Conservation (phyloP, 2,113 vertebrate species). For the Speoplatyrhinus poulsoni region DNA sequence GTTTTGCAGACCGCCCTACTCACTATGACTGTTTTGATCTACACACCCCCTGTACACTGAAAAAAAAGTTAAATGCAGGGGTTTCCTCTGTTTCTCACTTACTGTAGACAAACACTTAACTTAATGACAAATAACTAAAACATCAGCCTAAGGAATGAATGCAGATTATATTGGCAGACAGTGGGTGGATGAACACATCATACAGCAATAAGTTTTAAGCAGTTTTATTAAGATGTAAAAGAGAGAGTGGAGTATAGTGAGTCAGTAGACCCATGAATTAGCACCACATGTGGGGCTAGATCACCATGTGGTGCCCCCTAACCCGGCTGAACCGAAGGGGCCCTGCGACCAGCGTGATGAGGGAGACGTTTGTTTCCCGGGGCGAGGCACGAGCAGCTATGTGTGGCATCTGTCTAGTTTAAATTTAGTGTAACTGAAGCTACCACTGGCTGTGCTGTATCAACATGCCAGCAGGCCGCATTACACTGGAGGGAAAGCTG, state of each 20-base stretch:
- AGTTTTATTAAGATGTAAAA: constrained; percentile 34
- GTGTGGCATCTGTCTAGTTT: constrained; percentile 84
- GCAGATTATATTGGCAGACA: too few relatives aligned
- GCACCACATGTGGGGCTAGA: constrained; percentile 54
- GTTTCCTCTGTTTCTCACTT: too few relatives aligned
- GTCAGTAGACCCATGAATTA: constrained; percentile 35
- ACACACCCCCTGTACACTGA: too few relatives aligned
- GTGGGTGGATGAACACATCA: not conserved
- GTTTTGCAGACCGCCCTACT: too few relatives aligned
- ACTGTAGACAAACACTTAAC: too few relatives aligned
- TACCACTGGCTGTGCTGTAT: constrained; percentile 70
- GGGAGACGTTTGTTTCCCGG: constrained; percentile 76
- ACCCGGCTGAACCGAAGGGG: constrained; percentile 56
- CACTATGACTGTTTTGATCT: too few relatives aligned
- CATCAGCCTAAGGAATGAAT: too few relatives aligned
- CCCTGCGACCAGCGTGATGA: constrained; percentile 60
- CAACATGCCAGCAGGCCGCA: constrained; percentile 67
- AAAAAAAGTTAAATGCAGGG: too few relatives aligned
- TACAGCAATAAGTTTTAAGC: not conserved
- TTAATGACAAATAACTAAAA: not conserved
- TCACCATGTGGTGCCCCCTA: constrained; percentile 55
- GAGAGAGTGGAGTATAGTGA: constrained; percentile 32
- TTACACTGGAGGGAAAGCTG: constrained; percentile 66
- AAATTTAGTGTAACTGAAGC: constrained; percentile 85
- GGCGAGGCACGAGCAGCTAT: constrained; percentile 79